Base-by-base conservation (phyloP, 2,113 vertebrate genomes). In the Progne subis region DNA sequence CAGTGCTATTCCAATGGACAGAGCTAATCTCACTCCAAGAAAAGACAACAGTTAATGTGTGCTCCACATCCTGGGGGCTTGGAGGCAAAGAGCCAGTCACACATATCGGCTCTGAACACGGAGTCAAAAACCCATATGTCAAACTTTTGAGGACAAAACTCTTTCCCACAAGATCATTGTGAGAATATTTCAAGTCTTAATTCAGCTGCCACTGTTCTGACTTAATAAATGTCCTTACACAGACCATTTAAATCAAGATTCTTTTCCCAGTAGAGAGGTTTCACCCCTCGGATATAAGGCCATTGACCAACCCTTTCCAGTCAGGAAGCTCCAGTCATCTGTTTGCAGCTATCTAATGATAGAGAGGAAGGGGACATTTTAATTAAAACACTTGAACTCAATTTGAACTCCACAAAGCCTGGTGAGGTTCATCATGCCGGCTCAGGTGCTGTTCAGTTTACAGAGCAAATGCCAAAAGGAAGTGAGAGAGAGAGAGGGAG, bases 301-400 rank as follows among this genome's bases (percentile, higher is more conserved):
- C 92, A 57, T 88, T 96, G 93, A 95, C 94, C 94, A 96, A 88
- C 34, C 37, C 68, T 90, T 83, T 71, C 88, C 52, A 92, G 72
- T 24, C 95, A 96, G 95, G 94, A 97, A 96, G 72, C 90, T 71
- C 53, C 83, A 94, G 82, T 96, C 93, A 64, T 96, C 92, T 94
- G 93, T 92, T 95, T 75, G 61, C 61, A 88, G 83, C 85, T 95
- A 94, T 92, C 87, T 93, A 95, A 91, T 1, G 88, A 96, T 74
- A 56, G 92, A 95, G 72, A 97, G 95, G 94, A 97, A 93, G 72
- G 72, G 44, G 69, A 93, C 65, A 93, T 96, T 90, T 97, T 95
- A 97, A 96, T 97, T 95, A 90, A 94, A 75, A 78, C 61, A 46
- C 41, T 34, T 96, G 92, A 96, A 90, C 92, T 95, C 4, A 4